Evolutionary conservation across 1,140 invertebrate species (phyloP), one percentile per base, ranked within the genome.

Genomic region (Lethocerus indicus): DNA sequence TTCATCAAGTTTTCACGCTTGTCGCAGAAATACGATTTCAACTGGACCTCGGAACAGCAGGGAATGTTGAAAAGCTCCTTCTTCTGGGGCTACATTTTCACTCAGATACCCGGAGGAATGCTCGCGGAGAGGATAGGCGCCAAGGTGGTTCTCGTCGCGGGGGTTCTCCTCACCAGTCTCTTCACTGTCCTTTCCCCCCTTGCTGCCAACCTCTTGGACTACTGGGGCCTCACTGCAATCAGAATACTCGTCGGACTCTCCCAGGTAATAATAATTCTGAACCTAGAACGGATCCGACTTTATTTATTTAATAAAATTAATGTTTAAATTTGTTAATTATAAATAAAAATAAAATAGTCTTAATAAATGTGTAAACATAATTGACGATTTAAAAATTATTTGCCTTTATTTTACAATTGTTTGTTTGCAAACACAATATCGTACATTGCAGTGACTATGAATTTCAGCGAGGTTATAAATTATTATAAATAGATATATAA

Each of bases 91-190:
- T 77, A 76, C 56, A 61, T 69, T 12, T 6, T 67, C 12, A 74
- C 73, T 40, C 77, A 79, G 56, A 61, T 79, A 0, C 73, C 74
- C 0, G 72, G 68, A 9, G 75, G 75, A 1, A 54, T 72, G 3
- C 39, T 75, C 3, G 63, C 71, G 0, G 72, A 73, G 53, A 62
- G 62, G 37, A 70, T 69, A 36, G 73, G 74, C 5, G 70, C 70
- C 2, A 75, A 76, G 54, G 62, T 65, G n/a, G 62, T 77, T 1
- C 59, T 79, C 25, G 65, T 70, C 12, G 49, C 61, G 0, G 58
- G 66, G 0, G 56, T 71, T 20, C 42, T 72, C 1, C 47, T 66
- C 0, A 71, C 66, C 14, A 67, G 70, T 1, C 32, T 75, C 9
- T 59, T 78, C 59, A 67, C 67, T 51, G 61, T 66, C 53, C 54